Evolutionary conservation across 2,113 vertebrate genomes (phyloP).

Genomic region (Peromyscus polionotus): DNA sequence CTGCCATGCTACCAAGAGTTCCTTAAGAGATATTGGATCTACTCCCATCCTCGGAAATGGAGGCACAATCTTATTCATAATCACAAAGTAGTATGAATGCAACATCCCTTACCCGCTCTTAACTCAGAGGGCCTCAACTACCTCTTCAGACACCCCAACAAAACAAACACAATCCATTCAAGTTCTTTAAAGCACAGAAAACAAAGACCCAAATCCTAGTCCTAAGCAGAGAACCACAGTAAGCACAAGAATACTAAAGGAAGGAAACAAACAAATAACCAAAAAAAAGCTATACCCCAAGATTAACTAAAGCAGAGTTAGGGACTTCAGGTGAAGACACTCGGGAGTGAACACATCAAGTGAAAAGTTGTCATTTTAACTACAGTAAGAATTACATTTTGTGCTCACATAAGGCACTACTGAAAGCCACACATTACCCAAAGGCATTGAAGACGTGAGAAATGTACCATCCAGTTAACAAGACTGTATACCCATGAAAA

Average conservation of each 20-base stretch:
- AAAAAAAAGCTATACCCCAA: neutral
- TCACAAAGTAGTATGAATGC: fast-evolving
- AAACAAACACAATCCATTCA: neutral
- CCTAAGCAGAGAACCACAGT: neutral
- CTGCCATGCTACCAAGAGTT: neutral
- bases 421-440: neutral
- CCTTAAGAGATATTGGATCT: neutral
- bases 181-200: slow-evolving; percentile 28
- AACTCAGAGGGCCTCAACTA: neutral
- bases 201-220: neutral
- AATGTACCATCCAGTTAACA: neutral
- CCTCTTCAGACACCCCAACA: neutral
- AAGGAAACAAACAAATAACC: neutral
- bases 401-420: neutral
- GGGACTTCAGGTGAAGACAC: neutral
- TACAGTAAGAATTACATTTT: neutral
- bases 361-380: neutral
- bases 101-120: neutral
- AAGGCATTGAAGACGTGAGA: neutral
- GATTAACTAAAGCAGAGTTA: neutral
- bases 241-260: neutral
- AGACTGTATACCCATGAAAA: neutral
- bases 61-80: neutral
- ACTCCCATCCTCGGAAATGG: neutral
- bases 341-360: neutral